Conservation (phyloP, 2,113 vertebrate genomes). For the Perca flavescens region DNA sequence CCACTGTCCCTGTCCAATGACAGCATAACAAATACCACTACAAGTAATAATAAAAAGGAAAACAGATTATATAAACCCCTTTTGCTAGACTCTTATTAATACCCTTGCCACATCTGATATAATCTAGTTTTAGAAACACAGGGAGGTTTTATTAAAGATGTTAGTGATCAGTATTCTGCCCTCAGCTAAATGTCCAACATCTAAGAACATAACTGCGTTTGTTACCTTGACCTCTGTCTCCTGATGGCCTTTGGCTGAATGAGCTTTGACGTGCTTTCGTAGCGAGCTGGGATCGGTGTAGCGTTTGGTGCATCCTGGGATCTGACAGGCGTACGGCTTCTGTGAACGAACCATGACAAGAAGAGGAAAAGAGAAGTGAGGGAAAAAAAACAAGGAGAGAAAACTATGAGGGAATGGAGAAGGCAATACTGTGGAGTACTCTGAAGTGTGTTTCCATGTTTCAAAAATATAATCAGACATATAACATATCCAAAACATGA, state of each 20-base stretch:
- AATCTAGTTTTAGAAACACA: conserved; percentile 13
- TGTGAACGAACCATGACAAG: conserved; percentile 28
- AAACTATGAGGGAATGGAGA: background rate
- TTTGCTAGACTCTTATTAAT: background rate
- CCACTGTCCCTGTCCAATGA: background rate
- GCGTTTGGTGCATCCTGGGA: conserved; percentile 81
- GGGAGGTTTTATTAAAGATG: conserved; percentile 5
- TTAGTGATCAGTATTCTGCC: background rate
- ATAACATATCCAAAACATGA: background rate
- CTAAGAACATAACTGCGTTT: background rate
- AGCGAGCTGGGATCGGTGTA: conserved; percentile 83
- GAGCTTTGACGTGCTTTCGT: conserved; percentile 82
- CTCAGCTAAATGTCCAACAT: background rate
- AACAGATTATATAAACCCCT: background rate
- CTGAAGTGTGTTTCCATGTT: background rate
- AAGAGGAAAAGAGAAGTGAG: background rate
- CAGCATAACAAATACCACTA: background rate
- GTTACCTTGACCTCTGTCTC: conserved; percentile 74
- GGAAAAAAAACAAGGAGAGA: background rate
- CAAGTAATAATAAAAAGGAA: background rate
- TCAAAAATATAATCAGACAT: background rate
- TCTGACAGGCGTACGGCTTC: conserved; percentile 85
- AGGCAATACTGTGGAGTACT: background rate
- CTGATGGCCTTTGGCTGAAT: conserved; percentile 75
- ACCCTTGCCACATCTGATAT: background rate